Evolutionary conservation across 1,140 invertebrate species (phyloP).

Genomic region (Drosophila pseudoananassae): DNA sequence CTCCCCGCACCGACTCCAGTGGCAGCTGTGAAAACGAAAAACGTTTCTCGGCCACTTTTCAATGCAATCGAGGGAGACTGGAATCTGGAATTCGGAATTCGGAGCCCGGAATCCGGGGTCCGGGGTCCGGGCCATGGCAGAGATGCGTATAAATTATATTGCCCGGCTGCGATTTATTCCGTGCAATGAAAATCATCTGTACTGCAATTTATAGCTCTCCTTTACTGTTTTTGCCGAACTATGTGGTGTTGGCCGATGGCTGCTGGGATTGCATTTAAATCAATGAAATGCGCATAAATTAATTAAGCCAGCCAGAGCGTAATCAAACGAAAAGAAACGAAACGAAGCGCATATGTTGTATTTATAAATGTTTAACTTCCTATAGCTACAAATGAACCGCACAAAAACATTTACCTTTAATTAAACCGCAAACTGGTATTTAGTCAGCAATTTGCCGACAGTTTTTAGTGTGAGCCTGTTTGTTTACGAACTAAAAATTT

Average conservation of each 20-base stretch:
- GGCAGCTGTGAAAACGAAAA: slow-evolving; percentile 51
- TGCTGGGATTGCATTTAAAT: slow-evolving; percentile 50
- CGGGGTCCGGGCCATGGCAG: slow-evolving; percentile 13
- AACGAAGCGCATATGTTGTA: slow-evolving; percentile 14
- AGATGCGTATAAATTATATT: slow-evolving; percentile 50
- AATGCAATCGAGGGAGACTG: slow-evolving; percentile 16
- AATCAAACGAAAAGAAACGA: slow-evolving; percentile 27
- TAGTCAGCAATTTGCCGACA: slow-evolving; percentile 51
- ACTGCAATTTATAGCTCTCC: slow-evolving; percentile 34
- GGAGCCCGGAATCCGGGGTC: slow-evolving; percentile 1
- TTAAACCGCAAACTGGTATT: slow-evolving; percentile 71
- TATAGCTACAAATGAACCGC: slow-evolving; percentile 29
- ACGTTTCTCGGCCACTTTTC: slow-evolving; percentile 44
- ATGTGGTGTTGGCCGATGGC: slow-evolving; percentile 4
- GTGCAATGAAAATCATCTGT: slow-evolving; percentile 25
- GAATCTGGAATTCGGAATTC: neutral
- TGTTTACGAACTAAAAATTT: slow-evolving; percentile 40
- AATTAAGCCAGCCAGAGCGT: slow-evolving; percentile 51
- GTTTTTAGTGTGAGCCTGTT: slow-evolving; percentile 29
- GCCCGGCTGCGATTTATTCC: slow-evolving; percentile 22
- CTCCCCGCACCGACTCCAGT: neutral
- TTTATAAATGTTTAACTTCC: slow-evolving; percentile 60
- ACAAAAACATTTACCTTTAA: slow-evolving; percentile 62
- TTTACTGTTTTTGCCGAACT: slow-evolving; percentile 30
- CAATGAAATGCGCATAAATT: slow-evolving; percentile 81